These are phyloP conservation scores for Rhinopomastus cyanomelas DNA, from an alignment of 2,113 vertebrate genomes.

Conservation along the genomic window DNA sequence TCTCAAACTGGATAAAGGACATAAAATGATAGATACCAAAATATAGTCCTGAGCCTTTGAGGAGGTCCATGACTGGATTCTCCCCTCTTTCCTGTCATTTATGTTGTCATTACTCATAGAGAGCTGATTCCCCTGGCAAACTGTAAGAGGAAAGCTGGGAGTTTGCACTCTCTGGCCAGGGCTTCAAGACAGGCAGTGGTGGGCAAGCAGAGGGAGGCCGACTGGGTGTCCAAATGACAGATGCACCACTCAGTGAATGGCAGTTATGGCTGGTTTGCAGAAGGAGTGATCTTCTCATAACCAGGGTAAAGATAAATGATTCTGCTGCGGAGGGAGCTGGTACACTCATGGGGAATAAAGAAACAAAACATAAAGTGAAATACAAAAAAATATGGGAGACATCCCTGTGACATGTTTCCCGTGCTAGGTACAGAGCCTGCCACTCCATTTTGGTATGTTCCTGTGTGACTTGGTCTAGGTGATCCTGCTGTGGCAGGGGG, in stretches of 20 bases:
- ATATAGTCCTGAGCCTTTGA: background rate
- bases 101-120: background rate
- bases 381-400: background rate
- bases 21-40: background rate
- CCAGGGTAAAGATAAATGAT: background rate
- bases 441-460: too few species aligned
- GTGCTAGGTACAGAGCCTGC: background rate
- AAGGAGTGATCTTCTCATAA: background rate
- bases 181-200: background rate
- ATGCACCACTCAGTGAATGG: background rate
- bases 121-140: background rate
- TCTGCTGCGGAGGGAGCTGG: background rate
- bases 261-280: background rate
- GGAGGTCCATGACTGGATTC: background rate
- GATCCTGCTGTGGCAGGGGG: too few species aligned
- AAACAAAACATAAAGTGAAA: constrained; percentile 3
- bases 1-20: background rate
- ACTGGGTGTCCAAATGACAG: background rate
- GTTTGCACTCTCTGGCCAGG: background rate
- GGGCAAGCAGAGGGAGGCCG: background rate
- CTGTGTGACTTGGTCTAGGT: too few species aligned
- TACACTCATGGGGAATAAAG: background rate
- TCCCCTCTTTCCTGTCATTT: background rate
- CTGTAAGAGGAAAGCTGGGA: background rate
- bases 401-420: background rate